phyloP scores from a whole-genome alignment of 2,888 invertebrate species.

The Calephelis perditalis region DNA sequence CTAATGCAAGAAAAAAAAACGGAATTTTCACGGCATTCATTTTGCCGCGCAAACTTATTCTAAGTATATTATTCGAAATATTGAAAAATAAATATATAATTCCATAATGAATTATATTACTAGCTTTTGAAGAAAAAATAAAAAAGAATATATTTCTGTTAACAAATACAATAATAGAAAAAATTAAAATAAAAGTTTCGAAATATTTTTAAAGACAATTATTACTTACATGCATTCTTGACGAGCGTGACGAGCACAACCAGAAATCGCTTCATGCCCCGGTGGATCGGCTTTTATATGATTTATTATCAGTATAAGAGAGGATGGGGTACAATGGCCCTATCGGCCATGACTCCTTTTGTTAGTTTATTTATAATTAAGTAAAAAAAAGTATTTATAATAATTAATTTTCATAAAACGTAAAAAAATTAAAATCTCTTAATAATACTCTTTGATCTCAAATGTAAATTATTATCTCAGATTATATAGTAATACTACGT shows the following conservation, averaged over 20 bases:
- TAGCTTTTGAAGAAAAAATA: slow-evolving; percentile 15
- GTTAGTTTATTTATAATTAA: too few relatives aligned
- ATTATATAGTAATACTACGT: too few relatives aligned
- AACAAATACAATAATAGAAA: slow-evolving; percentile 5
- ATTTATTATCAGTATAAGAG: too few relatives aligned
- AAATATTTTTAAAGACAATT: slow-evolving; percentile 14
- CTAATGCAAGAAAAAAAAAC: slow-evolving; percentile 16
- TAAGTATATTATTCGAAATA: slow-evolving; percentile 10
- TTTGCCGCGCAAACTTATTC: slow-evolving; percentile 12
- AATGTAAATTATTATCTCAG: too few relatives aligned
- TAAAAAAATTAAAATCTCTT: too few relatives aligned
- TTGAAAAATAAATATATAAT: slow-evolving; percentile 17
- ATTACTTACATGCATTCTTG: slow-evolving; percentile 15
- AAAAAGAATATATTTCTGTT: slow-evolving; percentile 1
- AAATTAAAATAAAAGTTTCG: slow-evolving; percentile 9
- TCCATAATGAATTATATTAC: slow-evolving; percentile 13
- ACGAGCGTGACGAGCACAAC: slow-evolving; percentile 15
- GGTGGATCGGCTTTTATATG: too few relatives aligned
- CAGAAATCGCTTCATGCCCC: background rate
- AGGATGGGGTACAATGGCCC: too few relatives aligned
- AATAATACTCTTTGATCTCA: too few relatives aligned
- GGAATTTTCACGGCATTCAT: slow-evolving; percentile 14
- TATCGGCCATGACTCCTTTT: too few relatives aligned
- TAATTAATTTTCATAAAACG: too few relatives aligned
- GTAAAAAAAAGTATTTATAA: too few relatives aligned